Evolutionary conservation across 2,797 vertebrate species (phyloP).

Genomic region (Lemur catta): DNA sequence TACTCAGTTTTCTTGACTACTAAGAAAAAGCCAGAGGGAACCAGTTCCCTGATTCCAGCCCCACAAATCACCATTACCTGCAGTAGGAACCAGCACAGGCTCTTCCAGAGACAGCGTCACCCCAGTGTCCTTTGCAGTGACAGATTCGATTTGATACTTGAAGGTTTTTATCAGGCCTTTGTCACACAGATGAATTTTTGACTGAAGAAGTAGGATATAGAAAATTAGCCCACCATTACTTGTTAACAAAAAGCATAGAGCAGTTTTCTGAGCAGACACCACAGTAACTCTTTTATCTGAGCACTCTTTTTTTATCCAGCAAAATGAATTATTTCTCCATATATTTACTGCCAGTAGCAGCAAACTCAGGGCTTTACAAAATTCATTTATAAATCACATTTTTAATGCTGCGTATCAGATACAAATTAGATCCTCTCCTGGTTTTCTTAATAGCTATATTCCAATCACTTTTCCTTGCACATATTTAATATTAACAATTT

Average conservation of each 20-base stretch:
- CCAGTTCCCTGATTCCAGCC: neutral
- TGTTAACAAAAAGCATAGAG: neutral
- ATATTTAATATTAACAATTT: constrained; percentile 38
- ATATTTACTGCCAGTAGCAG: constrained; percentile 69
- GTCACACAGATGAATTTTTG: neutral
- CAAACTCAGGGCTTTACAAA: constrained; percentile 69
- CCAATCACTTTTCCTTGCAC: constrained; percentile 4
- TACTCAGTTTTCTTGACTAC: constrained; percentile 10
- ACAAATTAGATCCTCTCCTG: constrained; percentile 41
- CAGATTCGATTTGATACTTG: neutral
- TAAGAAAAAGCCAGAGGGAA: neutral
- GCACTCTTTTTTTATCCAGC: neutral
- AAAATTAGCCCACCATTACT: neutral
- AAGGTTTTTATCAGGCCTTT: neutral
- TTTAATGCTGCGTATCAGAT: constrained; percentile 64
- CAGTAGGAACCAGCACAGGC: neutral
- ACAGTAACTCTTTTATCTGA: neutral
- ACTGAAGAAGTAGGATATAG: constrained; percentile 7
- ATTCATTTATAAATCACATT: constrained; percentile 76
- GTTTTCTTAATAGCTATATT: constrained; percentile 30
- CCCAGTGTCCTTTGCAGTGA: neutral
- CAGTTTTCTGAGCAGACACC: neutral
- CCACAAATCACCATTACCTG: neutral
- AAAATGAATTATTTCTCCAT: constrained; percentile 77
- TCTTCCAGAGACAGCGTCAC: neutral